phyloP scores from a whole-genome alignment of 2,113 vertebrate species.

The Ictidomys tridecemlineatus region DNA sequence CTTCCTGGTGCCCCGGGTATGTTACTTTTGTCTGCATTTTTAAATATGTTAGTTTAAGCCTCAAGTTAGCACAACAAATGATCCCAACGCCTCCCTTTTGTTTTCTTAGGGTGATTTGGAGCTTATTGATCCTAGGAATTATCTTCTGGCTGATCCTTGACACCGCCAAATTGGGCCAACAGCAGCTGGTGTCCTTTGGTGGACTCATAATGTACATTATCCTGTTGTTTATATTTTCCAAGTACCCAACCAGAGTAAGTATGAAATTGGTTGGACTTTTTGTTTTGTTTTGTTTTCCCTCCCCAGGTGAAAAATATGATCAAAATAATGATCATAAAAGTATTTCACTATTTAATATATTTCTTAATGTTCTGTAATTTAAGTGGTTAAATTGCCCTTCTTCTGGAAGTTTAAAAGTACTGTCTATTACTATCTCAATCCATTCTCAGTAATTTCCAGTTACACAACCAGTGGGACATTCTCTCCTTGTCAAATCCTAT shows the following conservation, averaged over 20 bases:
- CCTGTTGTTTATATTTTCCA: constrained; percentile 92
- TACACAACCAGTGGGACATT: neutral
- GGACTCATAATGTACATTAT: constrained; percentile 90
- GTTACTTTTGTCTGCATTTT: neutral
- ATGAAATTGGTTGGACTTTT: neutral
- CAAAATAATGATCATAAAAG: neutral
- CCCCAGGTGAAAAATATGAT: neutral
- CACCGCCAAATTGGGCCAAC: constrained; percentile 88
- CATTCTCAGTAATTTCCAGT: constrained; percentile 53
- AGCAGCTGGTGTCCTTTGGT: constrained; percentile 91
- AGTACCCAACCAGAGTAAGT: constrained; percentile 91
- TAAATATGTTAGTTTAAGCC: neutral
- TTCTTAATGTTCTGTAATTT: neutral
- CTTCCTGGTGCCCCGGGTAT: neutral
- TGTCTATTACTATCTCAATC: neutral
- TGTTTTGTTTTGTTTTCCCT: neutral
- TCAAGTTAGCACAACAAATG: neutral
- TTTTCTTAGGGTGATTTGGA: constrained; percentile 86
- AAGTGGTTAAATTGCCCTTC: neutral
- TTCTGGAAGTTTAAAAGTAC: neutral
- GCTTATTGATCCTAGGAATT: constrained; percentile 71
- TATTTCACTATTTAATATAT: neutral
- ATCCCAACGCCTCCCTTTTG: neutral
- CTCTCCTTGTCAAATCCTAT: neutral
- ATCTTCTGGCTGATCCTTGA: constrained; percentile 92